Base-by-base conservation (phyloP, 2,888 invertebrate species). In the Hedya salicella region DNA sequence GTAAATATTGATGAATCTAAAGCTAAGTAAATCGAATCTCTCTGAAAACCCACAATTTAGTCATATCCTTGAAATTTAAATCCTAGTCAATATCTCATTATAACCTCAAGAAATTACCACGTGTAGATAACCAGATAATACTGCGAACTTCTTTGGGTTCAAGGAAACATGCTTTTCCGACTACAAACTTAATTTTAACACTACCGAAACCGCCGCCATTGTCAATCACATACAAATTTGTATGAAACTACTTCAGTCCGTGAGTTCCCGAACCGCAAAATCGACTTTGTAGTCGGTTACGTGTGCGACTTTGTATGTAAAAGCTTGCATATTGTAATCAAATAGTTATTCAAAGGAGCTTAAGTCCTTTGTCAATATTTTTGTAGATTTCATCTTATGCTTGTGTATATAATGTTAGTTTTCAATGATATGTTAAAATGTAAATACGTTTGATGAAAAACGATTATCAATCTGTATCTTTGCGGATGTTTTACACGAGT, bases 401-500 rank as follows among this genome's bases (percentile, higher is more conserved):
- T n/a, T 0, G 6, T 13, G 6, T 0, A 16, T 0, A 44, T 44
- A 56, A 16, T 13, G 42, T 44, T 2, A 0, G 13, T 25, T 30
- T 56, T 56, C 14, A 16, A 56, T 5, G 2, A 9, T 14, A 16
- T 2, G 5, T 56, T 16, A 3, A 1, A 56, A 42, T 42, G 56
- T 5, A 42, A 3, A 16, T 56, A 14, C 1, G 30, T 30, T 3
- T 42, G 16, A 17, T 6, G 13, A 30, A 42, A 42, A 11, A 13
- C 25, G 8, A 36, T 36, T 36, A 0, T 9, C 9, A 30, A 16
- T 30, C 0, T 5, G 14, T 56, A 42, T 56, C 56, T 2, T 56
- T 30, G 17, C 56, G 56, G 56, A 56, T 56, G 56, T 44, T 30
- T 56, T 40, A 56, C 56, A 56, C 56, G 56, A 9, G 42, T 30